Evolutionary conservation across 2,888 invertebrate species (phyloP).

Genomic region (Dryadula phaetusa): DNA sequence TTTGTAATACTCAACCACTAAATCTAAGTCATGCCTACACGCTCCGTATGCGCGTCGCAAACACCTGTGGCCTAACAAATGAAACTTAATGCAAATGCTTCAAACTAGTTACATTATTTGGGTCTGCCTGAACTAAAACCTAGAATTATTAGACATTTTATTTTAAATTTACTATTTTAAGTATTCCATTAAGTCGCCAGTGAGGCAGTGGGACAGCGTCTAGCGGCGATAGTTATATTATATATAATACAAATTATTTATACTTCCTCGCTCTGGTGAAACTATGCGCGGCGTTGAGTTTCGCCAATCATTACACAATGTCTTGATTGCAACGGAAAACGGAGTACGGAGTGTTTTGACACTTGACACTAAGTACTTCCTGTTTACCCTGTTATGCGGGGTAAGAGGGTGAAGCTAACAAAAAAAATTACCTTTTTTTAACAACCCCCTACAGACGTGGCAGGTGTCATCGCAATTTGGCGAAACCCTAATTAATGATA

Average conservation of each 20-base stretch:
- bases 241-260: too few relatives aligned
- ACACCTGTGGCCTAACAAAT: conserved; percentile 16
- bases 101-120: conserved; percentile 1
- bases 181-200: background rate
- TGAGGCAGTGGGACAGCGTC: background rate
- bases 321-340: too few relatives aligned
- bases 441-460: background rate
- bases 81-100: conserved; percentile 14
- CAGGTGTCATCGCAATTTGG: conserved; percentile 18
- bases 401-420: too few relatives aligned
- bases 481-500: conserved; percentile 15
- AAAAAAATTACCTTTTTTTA: too few relatives aligned
- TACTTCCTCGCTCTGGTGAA: too few relatives aligned
- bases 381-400: too few relatives aligned
- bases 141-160: too few relatives aligned
- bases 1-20: conserved; percentile 9
- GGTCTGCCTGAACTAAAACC: background rate
- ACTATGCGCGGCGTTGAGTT: too few relatives aligned
- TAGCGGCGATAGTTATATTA: background rate
- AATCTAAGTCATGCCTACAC: conserved; percentile 18
- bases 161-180: too few relatives aligned
- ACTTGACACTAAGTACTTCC: too few relatives aligned
- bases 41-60: background rate
- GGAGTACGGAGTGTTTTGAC: too few relatives aligned
- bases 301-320: too few relatives aligned